Percentiles rank a stretch among this genome's conserved stretches.
These are phyloP conservation scores for Prunella strophiata DNA, from an alignment of 2,797 vertebrate genomes.

Conservation along the genomic window DNA sequence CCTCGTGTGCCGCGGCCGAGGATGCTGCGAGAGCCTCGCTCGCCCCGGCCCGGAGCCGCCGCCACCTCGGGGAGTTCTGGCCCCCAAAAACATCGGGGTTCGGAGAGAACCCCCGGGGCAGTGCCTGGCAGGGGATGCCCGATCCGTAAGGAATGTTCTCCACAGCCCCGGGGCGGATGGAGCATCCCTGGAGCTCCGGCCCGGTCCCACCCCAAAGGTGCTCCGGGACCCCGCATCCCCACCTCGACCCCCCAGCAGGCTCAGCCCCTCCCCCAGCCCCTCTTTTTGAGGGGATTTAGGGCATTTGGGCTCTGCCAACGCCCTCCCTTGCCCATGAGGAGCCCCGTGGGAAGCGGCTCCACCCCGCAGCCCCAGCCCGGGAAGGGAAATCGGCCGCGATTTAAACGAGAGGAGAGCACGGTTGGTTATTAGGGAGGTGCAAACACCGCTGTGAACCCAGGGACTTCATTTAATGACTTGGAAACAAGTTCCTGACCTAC, in stretches of 20 bases:
- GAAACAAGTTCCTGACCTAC: slow-evolving; percentile 62
- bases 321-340: background rate
- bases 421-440: background rate
- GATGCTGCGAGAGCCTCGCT: background rate
- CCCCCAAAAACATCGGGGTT: fast-evolving
- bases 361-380: background rate
- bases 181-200: background rate
- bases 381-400: background rate
- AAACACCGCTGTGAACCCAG: slow-evolving; percentile 8
- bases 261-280: fast-evolving
- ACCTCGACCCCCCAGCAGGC: fast-evolving
- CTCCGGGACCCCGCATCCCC: fast-evolving
- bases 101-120: background rate
- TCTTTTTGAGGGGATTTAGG: background rate
- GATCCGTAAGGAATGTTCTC: fast-evolving
- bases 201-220: background rate
- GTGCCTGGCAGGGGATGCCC: fast-evolving
- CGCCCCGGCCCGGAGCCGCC: fast-evolving
- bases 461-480: slow-evolving; percentile 39
- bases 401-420: background rate
- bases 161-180: fast-evolving
- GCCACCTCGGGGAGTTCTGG: background rate
- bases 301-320: background rate
- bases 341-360: fast-evolving
- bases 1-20: background rate